phyloP scores from a whole-genome alignment of 2,888 invertebrate species.

The Baccha elongata region DNA sequence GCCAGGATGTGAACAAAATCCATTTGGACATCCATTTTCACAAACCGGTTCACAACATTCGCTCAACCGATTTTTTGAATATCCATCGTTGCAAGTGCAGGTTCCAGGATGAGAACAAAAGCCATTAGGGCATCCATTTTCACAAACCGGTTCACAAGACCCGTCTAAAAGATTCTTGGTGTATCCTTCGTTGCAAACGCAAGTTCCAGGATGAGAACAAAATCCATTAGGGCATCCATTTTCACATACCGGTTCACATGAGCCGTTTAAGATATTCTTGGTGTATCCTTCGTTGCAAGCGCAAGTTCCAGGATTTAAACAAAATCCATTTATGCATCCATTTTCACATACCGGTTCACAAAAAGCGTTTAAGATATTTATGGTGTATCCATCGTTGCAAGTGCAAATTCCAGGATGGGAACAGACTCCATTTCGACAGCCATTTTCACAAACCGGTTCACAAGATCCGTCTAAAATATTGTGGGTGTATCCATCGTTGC shows the following conservation, averaged over 20 bases:
- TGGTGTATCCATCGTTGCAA: constrained; percentile 85
- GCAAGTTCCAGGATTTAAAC: constrained; percentile 79
- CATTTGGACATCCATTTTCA: constrained; percentile 74
- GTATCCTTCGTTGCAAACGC: constrained; percentile 87
- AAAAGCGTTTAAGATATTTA: background rate
- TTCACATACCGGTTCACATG: constrained; percentile 76
- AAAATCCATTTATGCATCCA: constrained; percentile 78
- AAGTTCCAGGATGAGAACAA: constrained; percentile 87
- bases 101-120: constrained; percentile 81
- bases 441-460: constrained; percentile 81
- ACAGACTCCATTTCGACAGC: constrained; percentile 87
- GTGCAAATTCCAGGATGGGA: constrained; percentile 87
- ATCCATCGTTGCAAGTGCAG: constrained; percentile 82
- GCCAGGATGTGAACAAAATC: constrained; percentile 79
- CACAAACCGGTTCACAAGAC: constrained; percentile 20
- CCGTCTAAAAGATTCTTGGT: background rate
- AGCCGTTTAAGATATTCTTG: background rate
- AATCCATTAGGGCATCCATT: constrained; percentile 87
- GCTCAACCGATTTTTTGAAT: background rate
- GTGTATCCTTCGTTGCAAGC: constrained; percentile 70
- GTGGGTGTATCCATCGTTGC: constrained; percentile 65
- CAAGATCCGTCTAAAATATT: constrained; percentile 46
- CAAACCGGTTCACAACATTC: constrained; percentile 50
- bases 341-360: constrained; percentile 75
- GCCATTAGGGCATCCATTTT: background rate